Percentiles rank a stretch among this genome's conserved stretches.
Conservation (phyloP, 2,113 vertebrate species). For the Athene cunicularia region DNA sequence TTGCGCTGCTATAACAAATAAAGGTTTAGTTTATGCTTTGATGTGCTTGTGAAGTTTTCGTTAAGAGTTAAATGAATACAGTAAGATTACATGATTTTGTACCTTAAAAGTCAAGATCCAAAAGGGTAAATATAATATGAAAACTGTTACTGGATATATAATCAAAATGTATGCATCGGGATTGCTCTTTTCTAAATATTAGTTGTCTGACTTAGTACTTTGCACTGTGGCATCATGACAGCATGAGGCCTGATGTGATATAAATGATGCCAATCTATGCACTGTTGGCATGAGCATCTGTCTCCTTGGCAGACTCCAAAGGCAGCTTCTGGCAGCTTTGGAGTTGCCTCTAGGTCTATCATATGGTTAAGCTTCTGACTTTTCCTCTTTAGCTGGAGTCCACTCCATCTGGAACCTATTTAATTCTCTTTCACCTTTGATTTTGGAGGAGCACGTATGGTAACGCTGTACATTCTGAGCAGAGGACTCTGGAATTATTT, state of each 20-base stretch:
- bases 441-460: not conserved
- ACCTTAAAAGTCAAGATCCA: not conserved
- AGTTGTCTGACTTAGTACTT: not conserved
- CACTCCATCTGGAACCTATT: conserved; percentile 58
- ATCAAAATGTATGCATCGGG: conserved; percentile 1
- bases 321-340: conserved; percentile 59
- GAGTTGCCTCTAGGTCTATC: conserved; percentile 63
- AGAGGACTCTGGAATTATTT: not conserved
- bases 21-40: not conserved
- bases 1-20: not conserved
- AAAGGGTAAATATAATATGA: not conserved
- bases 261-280: conserved; percentile 58
- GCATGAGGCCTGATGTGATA: conserved; percentile 56
- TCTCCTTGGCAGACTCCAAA: conserved; percentile 67
- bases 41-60: not conserved
- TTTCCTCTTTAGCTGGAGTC: conserved; percentile 57
- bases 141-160: not conserved
- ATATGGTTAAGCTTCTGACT: conserved; percentile 60
- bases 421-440: conserved; percentile 36
- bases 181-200: conserved; percentile 47
- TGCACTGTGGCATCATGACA: conserved; percentile 20
- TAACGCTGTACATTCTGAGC: not conserved
- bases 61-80: not conserved
- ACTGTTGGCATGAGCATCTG: conserved; percentile 68
- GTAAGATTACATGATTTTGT: not conserved